phyloP scores from a whole-genome alignment of 1,140 invertebrate species.

The Nebria ingens region DNA sequence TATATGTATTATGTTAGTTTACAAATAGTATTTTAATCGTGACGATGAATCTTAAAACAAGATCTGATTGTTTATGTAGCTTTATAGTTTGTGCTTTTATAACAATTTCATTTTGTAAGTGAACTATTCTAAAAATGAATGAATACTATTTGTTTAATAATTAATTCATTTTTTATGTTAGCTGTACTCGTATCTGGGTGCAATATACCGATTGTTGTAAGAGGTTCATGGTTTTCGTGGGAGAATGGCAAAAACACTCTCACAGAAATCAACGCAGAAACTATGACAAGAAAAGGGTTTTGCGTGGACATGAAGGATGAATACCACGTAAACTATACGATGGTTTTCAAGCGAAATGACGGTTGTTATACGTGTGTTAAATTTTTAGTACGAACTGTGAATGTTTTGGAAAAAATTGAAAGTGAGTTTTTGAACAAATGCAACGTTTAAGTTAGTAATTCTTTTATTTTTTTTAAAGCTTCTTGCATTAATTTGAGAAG shows the following conservation, averaged over 20 bases:
- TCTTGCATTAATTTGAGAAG: slow-evolving; percentile 59
- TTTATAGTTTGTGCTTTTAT: no score
- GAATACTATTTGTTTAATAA: neutral
- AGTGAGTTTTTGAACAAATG: slow-evolving; percentile 41
- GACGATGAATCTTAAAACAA: no score
- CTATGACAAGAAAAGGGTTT: slow-evolving; percentile 59
- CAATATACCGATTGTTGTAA: slow-evolving; percentile 61
- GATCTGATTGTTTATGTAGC: no score
- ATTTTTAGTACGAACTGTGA: slow-evolving; percentile 74
- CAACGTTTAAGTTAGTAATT: slow-evolving; percentile 4
- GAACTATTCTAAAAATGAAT: no score
- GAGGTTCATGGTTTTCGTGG: slow-evolving; percentile 84
- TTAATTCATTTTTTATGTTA: neutral
- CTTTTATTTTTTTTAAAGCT: slow-evolving; percentile 37
- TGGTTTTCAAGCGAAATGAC: slow-evolving; percentile 57
- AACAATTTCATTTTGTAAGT: no score
- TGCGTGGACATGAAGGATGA: slow-evolving; percentile 63
- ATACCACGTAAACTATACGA: slow-evolving; percentile 73
- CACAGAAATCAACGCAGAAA: slow-evolving; percentile 68
- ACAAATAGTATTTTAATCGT: no score
- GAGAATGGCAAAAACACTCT: slow-evolving; percentile 75
- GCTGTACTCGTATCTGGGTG: slow-evolving; percentile 25
- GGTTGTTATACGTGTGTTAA: slow-evolving; percentile 79
- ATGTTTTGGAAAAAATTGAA: slow-evolving; percentile 83
- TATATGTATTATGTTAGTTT: no score